A percentile compares a stretch with the other conserved stretches of the same genome.
Conservation (phyloP, 2,888 invertebrate species). For the Deilephila porcellus region DNA sequence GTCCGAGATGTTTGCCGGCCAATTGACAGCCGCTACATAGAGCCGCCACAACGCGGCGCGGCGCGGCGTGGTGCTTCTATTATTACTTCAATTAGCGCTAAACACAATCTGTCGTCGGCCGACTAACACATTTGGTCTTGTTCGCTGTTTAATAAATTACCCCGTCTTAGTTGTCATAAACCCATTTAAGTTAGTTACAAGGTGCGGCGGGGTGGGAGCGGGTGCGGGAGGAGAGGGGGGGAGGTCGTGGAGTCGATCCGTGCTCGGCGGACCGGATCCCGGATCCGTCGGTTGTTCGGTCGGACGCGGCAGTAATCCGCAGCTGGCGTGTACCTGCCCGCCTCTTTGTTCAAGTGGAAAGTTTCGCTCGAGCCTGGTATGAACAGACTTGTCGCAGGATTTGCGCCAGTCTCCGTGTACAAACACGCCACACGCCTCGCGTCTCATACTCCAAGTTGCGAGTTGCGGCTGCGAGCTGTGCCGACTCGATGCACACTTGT, state of each 20-base stretch:
- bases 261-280: constrained; percentile 41
- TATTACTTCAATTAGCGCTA: constrained; percentile 52
- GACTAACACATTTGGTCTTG: constrained; percentile 46
- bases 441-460: neutral
- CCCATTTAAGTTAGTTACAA: constrained; percentile 73
- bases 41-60: constrained; percentile 26
- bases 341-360: constrained; percentile 77
- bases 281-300: constrained; percentile 43
- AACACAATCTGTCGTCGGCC: constrained; percentile 52
- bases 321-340: constrained; percentile 77
- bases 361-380: constrained; percentile 57
- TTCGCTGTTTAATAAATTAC: constrained; percentile 57
- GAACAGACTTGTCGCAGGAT: constrained; percentile 62
- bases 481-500: constrained; percentile 4
- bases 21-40: constrained; percentile 52
- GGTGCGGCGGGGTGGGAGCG: constrained; percentile 17
- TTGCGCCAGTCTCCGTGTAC: constrained; percentile 41
- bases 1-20: constrained; percentile 51
- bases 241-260: constrained; percentile 50
- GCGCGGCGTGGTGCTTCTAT: constrained; percentile 33
- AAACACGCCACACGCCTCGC: constrained; percentile 11
- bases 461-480: no score
- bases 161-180: constrained; percentile 72
- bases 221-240: constrained; percentile 31
- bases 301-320: constrained; percentile 65